Conservation (phyloP, 2,888 invertebrate species). For the Rhagophthalmus giganteus region DNA sequence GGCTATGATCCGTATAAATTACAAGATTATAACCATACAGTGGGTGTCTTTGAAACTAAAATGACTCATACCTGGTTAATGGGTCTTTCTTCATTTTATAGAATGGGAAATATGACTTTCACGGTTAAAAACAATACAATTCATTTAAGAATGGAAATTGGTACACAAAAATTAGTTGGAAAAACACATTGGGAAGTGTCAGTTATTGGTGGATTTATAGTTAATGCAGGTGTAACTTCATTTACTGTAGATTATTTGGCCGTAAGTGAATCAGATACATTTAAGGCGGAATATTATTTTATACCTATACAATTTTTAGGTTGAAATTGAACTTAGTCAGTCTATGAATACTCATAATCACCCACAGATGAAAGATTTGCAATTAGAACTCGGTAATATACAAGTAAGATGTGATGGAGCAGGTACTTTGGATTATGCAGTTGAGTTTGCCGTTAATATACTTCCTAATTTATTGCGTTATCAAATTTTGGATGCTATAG, state of each 20-base stretch:
- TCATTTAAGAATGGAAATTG: constrained; percentile 70
- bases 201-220: constrained; percentile 67
- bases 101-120: constrained; percentile 76
- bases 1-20: constrained; percentile 77
- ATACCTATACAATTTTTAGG: constrained; percentile 41
- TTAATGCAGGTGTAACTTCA: constrained; percentile 71
- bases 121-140: constrained; percentile 73
- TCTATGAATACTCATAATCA: constrained; percentile 75
- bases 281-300: not conserved
- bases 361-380: constrained; percentile 71
- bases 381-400: constrained; percentile 81
- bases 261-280: constrained; percentile 43
- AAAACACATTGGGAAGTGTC: constrained; percentile 78
- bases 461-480: constrained; percentile 83
- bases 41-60: constrained; percentile 70
- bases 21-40: constrained; percentile 71
- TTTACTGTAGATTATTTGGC: constrained; percentile 81
- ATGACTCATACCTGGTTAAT: constrained; percentile 76
- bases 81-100: constrained; percentile 79
- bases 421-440: constrained; percentile 81
- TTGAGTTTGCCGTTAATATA: constrained; percentile 80
- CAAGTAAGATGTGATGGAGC: constrained; percentile 82
- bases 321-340: constrained; percentile 71
- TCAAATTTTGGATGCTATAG: constrained; percentile 84
- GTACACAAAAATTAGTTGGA: constrained; percentile 78